Base-by-base conservation (phyloP, 2,113 vertebrate genomes). In the Ellobius talpinus region DNA sequence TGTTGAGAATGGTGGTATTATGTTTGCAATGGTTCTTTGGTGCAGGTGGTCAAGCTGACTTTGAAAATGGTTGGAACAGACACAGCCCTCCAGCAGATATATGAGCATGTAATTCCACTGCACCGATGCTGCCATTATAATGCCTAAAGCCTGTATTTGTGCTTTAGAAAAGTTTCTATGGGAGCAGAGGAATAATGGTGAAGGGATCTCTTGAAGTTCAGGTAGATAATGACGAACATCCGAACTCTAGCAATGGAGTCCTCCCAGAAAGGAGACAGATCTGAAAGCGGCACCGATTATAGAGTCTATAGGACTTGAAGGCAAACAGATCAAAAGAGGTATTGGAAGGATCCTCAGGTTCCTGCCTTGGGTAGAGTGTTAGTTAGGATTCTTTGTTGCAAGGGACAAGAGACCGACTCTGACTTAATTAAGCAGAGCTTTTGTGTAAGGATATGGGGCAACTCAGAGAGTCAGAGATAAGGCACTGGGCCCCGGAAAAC, bases 101-200 rank as follows among this genome's bases (percentile, higher is more conserved):
- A 72, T 78, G 82, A 90, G 39, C n/a, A 66, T 36, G 17, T 74
- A 68, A 93, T 89, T 91, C 85, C 47, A 29, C 87, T 78, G 52
- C 16, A 33, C 76, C 39, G 7, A 4, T 86, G 45, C 81, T 78
- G 66, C 63, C n/a, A 79, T 14, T 94, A 19, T 91, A 74, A 77
- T 87, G 93, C 95, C 89, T 73, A 55, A 96, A 89, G 52, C 55
- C 16, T 42, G 72, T 31, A 93, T 93, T 95, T 97, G 87, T 66
- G 73, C 96, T 91, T 93, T 89, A 93, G 93, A 68, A 73, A 95
- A 89, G 87, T 94, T 95, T 82, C 96, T 92, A 87, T 73, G 73
- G 93, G 74, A 81, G 93, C 47, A 55, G 81, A 52, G 36, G 93
- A 47, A 52, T 66, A 66, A 90, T n/a, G 19, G 36, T 39, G 42